A percentile compares a stretch with the other conserved stretches of the same genome.
These are phyloP conservation scores for Gorsachius goisagi DNA, from an alignment of 2,113 vertebrate species.

Conservation along the genomic window DNA sequence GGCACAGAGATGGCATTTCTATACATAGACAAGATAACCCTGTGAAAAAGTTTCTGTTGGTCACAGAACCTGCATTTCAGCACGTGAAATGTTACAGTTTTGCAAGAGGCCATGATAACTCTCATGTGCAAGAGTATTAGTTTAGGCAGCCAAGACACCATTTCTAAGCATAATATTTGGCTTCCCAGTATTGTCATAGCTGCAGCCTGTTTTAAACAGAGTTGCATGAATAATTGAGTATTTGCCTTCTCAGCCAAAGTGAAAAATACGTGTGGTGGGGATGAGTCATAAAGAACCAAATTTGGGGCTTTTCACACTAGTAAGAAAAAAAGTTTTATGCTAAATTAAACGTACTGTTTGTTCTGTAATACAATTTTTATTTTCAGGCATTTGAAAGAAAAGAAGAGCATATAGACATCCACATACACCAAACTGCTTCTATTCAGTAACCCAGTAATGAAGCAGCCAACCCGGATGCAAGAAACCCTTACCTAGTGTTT, in stretches of 20 bases:
- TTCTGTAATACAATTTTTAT: conserved; percentile 4
- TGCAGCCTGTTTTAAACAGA: neutral
- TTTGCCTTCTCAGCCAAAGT: conserved; percentile 38
- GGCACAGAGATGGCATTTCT: neutral
- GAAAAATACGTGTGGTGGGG: conserved; percentile 35
- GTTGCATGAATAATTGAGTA: conserved; percentile 50
- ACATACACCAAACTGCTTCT: neutral
- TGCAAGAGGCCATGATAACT: neutral
- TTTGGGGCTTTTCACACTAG: neutral
- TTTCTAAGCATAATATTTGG: conserved; percentile 13
- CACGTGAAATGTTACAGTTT: neutral
- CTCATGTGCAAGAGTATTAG: neutral
- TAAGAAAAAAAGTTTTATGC: neutral
- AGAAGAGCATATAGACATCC: neutral
- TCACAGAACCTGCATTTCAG: neutral
- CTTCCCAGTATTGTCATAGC: conserved; percentile 13
- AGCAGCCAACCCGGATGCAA: neutral
- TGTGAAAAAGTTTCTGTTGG: neutral
- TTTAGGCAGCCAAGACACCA: neutral
- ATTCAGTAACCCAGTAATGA: neutral
- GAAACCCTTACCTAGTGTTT: neutral
- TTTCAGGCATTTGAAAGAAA: neutral
- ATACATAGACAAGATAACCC: neutral
- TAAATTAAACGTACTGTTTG: conserved; percentile 36
- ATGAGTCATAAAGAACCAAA: conserved; percentile 39